These are phyloP conservation scores for Apodemus agrarius DNA, from an alignment of 2,797 vertebrate genomes.

Conservation along the genomic window DNA sequence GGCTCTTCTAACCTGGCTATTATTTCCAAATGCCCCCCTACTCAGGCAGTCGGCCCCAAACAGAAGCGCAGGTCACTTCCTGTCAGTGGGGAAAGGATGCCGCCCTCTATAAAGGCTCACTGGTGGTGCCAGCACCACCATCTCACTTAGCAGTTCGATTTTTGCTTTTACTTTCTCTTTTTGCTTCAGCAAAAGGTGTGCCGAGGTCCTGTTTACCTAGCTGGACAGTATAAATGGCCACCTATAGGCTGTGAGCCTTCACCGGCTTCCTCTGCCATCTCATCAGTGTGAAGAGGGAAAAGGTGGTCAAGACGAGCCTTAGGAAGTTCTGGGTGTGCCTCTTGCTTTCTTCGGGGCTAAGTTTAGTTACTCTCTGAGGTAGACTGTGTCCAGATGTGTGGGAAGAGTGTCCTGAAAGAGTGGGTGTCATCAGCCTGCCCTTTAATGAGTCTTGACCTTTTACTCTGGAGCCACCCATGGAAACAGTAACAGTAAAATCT, in stretches of 20 bases:
- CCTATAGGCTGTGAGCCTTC: background rate
- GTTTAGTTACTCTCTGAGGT: background rate
- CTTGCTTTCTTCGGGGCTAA: slow-evolving; percentile 35
- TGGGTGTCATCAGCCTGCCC: background rate
- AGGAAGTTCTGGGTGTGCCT: background rate
- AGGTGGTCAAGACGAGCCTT: background rate
- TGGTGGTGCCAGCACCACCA: background rate
- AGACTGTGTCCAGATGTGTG: background rate
- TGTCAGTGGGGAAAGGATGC: background rate
- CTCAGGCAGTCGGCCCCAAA: background rate
- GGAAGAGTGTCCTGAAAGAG: background rate
- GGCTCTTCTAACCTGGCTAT: background rate
- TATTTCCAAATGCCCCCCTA: background rate
- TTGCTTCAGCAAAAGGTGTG: slow-evolving; percentile 30
- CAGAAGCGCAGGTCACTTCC: background rate
- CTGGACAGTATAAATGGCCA: background rate
- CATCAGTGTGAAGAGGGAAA: slow-evolving; percentile 35
- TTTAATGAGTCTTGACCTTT: background rate
- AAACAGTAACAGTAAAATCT: background rate
- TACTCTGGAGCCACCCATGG: slow-evolving; percentile 4
- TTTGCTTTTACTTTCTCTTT: slow-evolving; percentile 79
- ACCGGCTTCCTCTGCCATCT: background rate
- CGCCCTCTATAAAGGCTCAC: background rate
- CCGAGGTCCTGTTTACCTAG: background rate
- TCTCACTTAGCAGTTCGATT: background rate